Conservation (phyloP, 2,888 invertebrate genomes). For the Hypolimnas misippus region DNA sequence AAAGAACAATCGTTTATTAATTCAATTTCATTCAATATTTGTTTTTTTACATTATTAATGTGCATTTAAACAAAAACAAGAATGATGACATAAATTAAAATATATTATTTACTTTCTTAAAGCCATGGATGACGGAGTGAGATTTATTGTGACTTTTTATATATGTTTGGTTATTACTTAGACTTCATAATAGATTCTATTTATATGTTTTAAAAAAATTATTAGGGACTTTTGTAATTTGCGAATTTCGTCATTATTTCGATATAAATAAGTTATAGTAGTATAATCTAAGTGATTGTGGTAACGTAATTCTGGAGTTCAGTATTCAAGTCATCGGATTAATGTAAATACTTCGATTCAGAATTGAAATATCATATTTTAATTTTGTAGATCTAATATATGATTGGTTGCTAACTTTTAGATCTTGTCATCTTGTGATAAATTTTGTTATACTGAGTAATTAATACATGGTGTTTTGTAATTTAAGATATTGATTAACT, state of each 20-base stretch:
- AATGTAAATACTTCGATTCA: not conserved
- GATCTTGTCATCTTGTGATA: conserved; percentile 30
- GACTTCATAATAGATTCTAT: too few species aligned
- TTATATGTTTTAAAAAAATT: not conserved
- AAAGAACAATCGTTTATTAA: too few species aligned
- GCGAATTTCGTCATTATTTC: not conserved
- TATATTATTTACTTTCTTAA: not conserved
- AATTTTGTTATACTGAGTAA: conserved; percentile 23
- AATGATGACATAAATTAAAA: not conserved
- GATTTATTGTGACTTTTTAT: too few species aligned
- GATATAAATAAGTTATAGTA: not conserved
- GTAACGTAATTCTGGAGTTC: not conserved
- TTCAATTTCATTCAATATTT: too few species aligned
- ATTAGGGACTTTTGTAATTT: not conserved
- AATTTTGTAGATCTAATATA: conserved; percentile 14
- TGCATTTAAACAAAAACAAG: not conserved
- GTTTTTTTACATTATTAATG: not conserved
- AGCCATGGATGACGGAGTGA: too few species aligned
- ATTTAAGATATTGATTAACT: conserved; percentile 1
- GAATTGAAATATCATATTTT: not conserved
- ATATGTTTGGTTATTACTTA: too few species aligned
- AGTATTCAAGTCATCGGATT: not conserved
- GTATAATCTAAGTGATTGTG: not conserved
- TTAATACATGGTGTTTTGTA: conserved; percentile 32
- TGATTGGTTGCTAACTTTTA: conserved; percentile 11